Percentiles rank a stretch among this genome's conserved stretches.
Evolutionary conservation across 2,888 invertebrate species (phyloP).

Genomic region (Brachypalpus laphriformis): DNA sequence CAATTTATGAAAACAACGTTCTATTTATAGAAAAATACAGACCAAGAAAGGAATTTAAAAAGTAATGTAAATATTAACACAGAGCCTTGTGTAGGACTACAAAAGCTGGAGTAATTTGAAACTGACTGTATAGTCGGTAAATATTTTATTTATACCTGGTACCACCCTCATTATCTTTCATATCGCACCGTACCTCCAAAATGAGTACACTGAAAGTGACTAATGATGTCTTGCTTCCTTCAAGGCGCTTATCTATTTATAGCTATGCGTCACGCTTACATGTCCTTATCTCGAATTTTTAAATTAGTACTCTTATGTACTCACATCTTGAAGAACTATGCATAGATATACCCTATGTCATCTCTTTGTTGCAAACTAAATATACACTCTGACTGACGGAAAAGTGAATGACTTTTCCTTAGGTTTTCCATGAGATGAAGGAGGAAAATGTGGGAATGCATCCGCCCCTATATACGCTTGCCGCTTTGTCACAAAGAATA

Average conservation of each 20-base stretch:
- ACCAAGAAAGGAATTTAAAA: neutral
- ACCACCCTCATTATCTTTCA: neutral
- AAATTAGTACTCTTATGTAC: constrained; percentile 12
- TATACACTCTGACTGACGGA: constrained; percentile 22
- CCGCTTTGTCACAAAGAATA: constrained; percentile 34
- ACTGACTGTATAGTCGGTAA: neutral
- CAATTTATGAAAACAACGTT: neutral
- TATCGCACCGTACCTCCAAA: neutral
- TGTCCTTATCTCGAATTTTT: constrained; percentile 27
- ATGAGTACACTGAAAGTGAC: neutral
- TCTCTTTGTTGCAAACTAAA: constrained; percentile 31
- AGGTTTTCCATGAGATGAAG: neutral
- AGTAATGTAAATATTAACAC: neutral
- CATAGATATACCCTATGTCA: neutral
- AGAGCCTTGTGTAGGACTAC: neutral
- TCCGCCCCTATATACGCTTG: constrained; percentile 2
- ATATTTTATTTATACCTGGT: constrained; percentile 1
- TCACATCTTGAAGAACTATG: neutral
- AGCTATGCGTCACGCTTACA: constrained; percentile 28
- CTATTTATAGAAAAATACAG: neutral
- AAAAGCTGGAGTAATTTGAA: neutral
- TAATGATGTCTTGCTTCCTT: constrained; percentile 30
- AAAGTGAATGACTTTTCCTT: constrained; percentile 47
- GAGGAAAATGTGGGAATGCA: constrained; percentile 13
- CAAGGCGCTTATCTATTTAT: constrained; percentile 16